Evolutionary conservation across 2,113 vertebrate genomes (phyloP).

Genomic region (Ciconia boyciana): DNA sequence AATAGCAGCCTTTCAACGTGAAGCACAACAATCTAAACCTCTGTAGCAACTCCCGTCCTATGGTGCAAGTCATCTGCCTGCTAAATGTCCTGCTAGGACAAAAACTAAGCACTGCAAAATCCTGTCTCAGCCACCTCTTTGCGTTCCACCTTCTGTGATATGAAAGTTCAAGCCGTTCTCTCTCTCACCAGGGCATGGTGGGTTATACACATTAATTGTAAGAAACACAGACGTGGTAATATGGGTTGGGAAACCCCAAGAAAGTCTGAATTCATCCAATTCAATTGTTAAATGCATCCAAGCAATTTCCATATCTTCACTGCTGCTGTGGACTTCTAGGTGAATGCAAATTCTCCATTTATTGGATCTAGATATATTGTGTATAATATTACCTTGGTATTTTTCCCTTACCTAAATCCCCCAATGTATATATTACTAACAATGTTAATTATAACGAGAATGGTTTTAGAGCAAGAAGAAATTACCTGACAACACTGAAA

Average conservation of each 20-base stretch:
- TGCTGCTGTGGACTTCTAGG: background rate
- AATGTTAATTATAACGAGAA: background rate
- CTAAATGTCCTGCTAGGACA: background rate
- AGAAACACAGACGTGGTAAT: background rate
- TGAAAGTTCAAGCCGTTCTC: background rate
- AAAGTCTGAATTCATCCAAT: background rate
- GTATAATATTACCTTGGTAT: background rate
- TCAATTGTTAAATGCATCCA: background rate
- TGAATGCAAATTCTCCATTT: background rate
- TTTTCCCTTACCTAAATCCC: background rate
- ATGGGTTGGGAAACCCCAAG: background rate
- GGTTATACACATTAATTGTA: background rate
- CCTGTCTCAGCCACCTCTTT: background rate
- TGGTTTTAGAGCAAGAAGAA: background rate
- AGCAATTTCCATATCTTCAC: background rate
- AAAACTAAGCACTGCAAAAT: background rate
- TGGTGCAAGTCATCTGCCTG: background rate
- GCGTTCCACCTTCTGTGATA: background rate
- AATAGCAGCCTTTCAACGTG: background rate
- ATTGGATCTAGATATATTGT: background rate
- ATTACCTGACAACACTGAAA: background rate
- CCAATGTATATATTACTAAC: background rate
- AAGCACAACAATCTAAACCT: background rate
- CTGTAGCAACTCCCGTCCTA: background rate
- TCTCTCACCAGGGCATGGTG: background rate